Evolutionary conservation across 2,113 vertebrate genomes (phyloP).

Genomic region (Microtus ochrogaster): DNA sequence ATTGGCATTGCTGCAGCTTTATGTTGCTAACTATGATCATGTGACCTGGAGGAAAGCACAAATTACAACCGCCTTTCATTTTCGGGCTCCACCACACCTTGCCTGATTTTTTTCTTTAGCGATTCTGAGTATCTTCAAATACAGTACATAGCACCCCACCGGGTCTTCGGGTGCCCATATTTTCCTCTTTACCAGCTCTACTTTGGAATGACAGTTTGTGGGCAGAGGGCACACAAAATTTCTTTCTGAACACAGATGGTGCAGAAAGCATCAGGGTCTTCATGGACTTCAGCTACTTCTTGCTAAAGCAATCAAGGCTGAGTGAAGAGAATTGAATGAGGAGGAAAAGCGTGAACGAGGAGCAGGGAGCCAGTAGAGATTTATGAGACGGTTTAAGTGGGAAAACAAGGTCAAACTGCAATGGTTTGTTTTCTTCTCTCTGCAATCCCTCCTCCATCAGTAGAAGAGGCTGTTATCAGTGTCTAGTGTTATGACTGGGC

Average conservation of each 20-base stretch:
- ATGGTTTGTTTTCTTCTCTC: slow-evolving; percentile 63
- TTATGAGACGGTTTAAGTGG: slow-evolving; percentile 53
- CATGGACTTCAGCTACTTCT: slow-evolving; percentile 21
- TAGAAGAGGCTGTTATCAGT: slow-evolving; percentile 40
- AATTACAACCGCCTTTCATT: not conserved
- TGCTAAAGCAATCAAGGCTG: not conserved
- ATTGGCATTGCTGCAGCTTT: slow-evolving; percentile 27
- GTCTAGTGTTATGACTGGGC: slow-evolving; percentile 62
- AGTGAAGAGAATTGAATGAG: slow-evolving; percentile 42
- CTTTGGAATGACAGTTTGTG: slow-evolving; percentile 36
- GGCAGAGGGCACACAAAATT: not conserved
- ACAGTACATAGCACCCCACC: slow-evolving; percentile 13
- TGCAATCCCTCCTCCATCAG: slow-evolving; percentile 56
- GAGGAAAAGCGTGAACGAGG: not conserved
- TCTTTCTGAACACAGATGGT: slow-evolving; percentile 1
- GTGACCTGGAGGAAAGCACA: slow-evolving; percentile 6
- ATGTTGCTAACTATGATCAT: slow-evolving; percentile 33
- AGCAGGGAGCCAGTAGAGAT: not conserved
- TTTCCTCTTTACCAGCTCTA: slow-evolving; percentile 18
- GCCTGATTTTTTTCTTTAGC: not conserved
- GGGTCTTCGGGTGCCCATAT: slow-evolving; percentile 46
- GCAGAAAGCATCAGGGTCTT: slow-evolving; percentile 17
- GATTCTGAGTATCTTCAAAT: slow-evolving; percentile 70
- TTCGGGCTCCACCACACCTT: slow-evolving; percentile 4
- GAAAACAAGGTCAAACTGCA: slow-evolving; percentile 61